Evolutionary conservation across 2,888 invertebrate genomes (phyloP).

Genomic region (Crocallis elinguaria): DNA sequence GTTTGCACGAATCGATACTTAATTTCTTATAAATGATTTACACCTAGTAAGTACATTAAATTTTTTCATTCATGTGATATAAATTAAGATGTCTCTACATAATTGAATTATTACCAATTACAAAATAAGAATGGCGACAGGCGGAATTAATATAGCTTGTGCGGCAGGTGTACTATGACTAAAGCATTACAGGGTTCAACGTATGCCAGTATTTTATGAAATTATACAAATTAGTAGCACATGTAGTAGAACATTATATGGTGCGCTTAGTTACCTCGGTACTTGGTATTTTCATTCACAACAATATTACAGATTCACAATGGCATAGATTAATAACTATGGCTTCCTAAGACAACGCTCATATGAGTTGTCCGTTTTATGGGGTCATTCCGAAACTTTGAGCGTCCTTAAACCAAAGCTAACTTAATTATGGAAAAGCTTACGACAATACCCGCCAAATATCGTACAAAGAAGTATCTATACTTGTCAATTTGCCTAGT

Average conservation of each 20-base stretch:
- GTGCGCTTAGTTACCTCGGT: neutral
- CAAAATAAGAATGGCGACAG: slow-evolving; percentile 25
- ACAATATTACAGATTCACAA: neutral
- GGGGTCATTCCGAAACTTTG: too few relatives aligned
- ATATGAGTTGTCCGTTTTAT: too few relatives aligned
- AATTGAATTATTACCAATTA: slow-evolving; percentile 25
- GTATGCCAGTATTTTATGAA: too few relatives aligned
- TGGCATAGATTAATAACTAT: neutral
- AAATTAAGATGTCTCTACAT: slow-evolving; percentile 16
- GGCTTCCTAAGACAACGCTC: neutral
- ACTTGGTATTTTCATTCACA: neutral
- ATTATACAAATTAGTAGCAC: too few relatives aligned
- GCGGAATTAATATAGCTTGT: slow-evolving; percentile 32
- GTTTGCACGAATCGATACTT: slow-evolving; percentile 7
- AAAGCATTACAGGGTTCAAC: too few relatives aligned
- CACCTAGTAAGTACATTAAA: slow-evolving; percentile 48
- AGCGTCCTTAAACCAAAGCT: too few relatives aligned
- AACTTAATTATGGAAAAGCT: too few relatives aligned
- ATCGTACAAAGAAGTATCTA: too few relatives aligned
- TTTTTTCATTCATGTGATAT: slow-evolving; percentile 23
- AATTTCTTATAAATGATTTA: slow-evolving; percentile 19
- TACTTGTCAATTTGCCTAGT: too few relatives aligned
- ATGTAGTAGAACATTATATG: too few relatives aligned
- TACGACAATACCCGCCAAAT: too few relatives aligned
- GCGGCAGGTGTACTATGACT: neutral